Evolutionary conservation across 2,888 invertebrate species (phyloP), one percentile per base, ranked within the genome.

Genomic region (Cremastobaeus sp.): DNA sequence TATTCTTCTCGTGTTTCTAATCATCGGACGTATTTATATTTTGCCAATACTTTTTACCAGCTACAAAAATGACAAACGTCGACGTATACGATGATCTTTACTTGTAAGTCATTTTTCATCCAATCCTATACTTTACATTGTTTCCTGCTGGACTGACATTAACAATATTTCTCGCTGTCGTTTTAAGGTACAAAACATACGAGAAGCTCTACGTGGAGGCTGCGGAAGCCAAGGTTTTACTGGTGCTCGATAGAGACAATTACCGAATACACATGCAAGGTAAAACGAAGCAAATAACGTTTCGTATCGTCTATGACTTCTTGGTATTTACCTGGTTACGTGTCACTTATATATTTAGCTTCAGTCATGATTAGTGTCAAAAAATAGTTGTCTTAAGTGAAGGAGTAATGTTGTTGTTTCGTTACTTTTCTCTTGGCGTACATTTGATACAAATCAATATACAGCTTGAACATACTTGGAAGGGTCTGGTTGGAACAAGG

Each of bases 181-280:
- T 70, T 73, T 57, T 9, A 25, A 95, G 95, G 79, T 95, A 95
- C 81, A 93, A 93, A 76, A 96, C 96, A n/a, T 92, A 94, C 50
- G 97, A 97, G 82, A 95, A 94, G 86, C 96, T 97, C 88, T 95
- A 93, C 83, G 90, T 97, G 78, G 96, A 96, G 88, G 95, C 97
- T 9, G 92, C 92, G 75, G 91, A 92, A 77, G 91, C 92, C 14
- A 92, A 91, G 79, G 94, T 95, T 86, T 88, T 96, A 65, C 89
- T 98, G 79, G 91, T 96, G 54, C 95, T 98, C 81, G 96, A 98
- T 86, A 90, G 97, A 84, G 90, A 94, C 64, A 92, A 92, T 75
- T 92, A 93, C 79, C 93, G 93, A 83, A 91, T 94, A 69, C 89
- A 90, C 77, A 91, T 93, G 12, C 92, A 93, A 90, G 91, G 94